phyloP scores from a whole-genome alignment of 2,888 invertebrate genomes.

The Ennomos quercinarius region DNA sequence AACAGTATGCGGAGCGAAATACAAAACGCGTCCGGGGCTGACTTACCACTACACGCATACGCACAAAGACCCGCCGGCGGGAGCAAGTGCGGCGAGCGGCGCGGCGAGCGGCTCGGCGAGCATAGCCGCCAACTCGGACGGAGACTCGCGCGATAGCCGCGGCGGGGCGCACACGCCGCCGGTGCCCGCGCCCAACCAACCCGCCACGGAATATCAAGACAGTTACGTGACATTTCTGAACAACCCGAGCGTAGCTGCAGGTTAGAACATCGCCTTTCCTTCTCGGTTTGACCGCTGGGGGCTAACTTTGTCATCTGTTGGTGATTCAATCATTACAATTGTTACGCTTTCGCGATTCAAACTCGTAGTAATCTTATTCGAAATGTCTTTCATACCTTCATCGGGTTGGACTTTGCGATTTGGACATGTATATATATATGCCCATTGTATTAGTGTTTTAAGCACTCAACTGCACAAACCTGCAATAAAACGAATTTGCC shows the following conservation, averaged over 20 bases:
- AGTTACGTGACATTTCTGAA: conserved; percentile 89
- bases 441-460: no score
- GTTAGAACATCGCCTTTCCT: conserved; percentile 46
- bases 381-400: no score
- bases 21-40: conserved; percentile 98
- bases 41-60: conserved; percentile 98
- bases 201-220: conserved; percentile 86
- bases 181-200: conserved; percentile 53
- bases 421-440: no score
- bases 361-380: no score
- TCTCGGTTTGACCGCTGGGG: conserved; percentile 27
- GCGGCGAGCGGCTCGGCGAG: conserved; percentile 51
- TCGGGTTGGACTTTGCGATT: no score
- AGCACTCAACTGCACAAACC: no score
- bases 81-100: conserved; percentile 47
- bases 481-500: no score
- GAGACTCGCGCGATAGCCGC: conserved; percentile 76
- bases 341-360: no score
- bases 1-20: conserved; percentile 96
- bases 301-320: conserved; percentile 11
- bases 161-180: conserved; percentile 90
- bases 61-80: conserved; percentile 87
- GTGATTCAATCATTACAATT: no score
- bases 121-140: conserved; percentile 58
- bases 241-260: conserved; percentile 78